Base-by-base conservation (phyloP, 2,888 invertebrate species). In the Noctua comes region DNA sequence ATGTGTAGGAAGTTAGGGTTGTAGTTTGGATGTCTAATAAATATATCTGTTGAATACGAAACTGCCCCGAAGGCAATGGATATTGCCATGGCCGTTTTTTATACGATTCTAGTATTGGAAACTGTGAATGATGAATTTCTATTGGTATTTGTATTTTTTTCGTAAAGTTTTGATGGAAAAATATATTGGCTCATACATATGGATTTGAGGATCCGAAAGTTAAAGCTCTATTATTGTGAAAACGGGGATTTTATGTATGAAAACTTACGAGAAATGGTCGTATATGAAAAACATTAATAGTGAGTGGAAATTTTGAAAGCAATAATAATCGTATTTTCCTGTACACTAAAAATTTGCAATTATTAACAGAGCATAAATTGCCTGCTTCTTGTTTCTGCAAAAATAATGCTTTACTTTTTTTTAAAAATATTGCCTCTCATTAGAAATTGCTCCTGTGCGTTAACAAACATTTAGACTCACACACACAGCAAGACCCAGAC, bases 41-140 rank as follows among this genome's bases (percentile, higher is more conserved):
- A 73, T 79, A 21, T 82, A 73, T 81, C 86, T 86, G 85, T 88
- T 89, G 88, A 89, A 91, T 90, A 91, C 88, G 90, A 90, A 90
- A 92, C 88, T 90, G 91, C 91, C 92, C 93, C 88, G 87, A 91
- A 93, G 93, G 94, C 91, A 91, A 89, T 90, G 89, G 92, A 92
- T 95, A 94, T 94, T 94, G 94, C 92, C 89, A 90, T 90, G 91
- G 87, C 91, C 92, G 91, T 93, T 95, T 94, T 93, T 92, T 88
- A 90, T 91, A 88, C 90, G 90, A 90, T 89, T 90, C 89, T 89
- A 90, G 88, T 93, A 88, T 89, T 92, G 92, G 88, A 89, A 88
- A 88, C 89, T 87, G 88, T 89, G 91, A 90, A 90, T 91, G 90
- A 91, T 92, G 90, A 90, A 90, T 89, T 87, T 88, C 90, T 91